Base-by-base conservation (phyloP, 2,888 invertebrate genomes). In the Reticulitermes lucifugus region DNA sequence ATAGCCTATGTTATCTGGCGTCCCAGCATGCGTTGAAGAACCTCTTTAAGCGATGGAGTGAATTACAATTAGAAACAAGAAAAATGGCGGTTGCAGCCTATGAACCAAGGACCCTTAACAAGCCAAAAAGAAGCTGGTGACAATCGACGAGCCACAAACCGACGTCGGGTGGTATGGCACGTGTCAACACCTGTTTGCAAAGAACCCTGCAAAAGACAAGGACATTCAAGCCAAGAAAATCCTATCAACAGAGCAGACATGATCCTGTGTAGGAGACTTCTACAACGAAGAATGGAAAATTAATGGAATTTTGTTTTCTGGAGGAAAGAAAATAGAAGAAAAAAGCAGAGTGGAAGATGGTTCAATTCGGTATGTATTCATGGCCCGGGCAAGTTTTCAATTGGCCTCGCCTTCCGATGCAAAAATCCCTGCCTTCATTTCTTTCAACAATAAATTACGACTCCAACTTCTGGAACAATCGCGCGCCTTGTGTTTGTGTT, bases 341-440 rank as follows among this genome's bases (percentile, higher is more conserved):
- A n/a, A 60, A 60, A n/a, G 60, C 60, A 22, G 60, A 22, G 60
- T 60, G 60, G 25, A 25, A 65, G 65, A 65, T 65, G 65, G 65
- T 65, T 65, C 25, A 65, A 25, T 65, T 65, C 65, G 25, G 4
- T 65, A 65, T 65, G 65, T 65, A 65, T 65, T 65, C 65, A 65
- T 65, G 9, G n/a, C n/a, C n/a, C 65, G 65, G 65, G 65, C n/a
- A 65, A 65, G 65, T 65, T 65, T 65, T 65, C 65, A 65, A 65
- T 65, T 65, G 65, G 65, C 25, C 65, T 65, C 25, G 65, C 65
- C 65, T 25, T 65, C 65, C 65, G 25, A 65, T 65, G 65, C n/a
- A 25, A 65, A 65, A 65, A 65, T 65, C 65, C 14, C 65, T 65
- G 65, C 65, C 25, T 65, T 65, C 65, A 65, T 65, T 65, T 65